These are phyloP conservation scores for Parauchenoglanis punctatus DNA, from an alignment of 2,797 vertebrate species.

Conservation along the genomic window DNA sequence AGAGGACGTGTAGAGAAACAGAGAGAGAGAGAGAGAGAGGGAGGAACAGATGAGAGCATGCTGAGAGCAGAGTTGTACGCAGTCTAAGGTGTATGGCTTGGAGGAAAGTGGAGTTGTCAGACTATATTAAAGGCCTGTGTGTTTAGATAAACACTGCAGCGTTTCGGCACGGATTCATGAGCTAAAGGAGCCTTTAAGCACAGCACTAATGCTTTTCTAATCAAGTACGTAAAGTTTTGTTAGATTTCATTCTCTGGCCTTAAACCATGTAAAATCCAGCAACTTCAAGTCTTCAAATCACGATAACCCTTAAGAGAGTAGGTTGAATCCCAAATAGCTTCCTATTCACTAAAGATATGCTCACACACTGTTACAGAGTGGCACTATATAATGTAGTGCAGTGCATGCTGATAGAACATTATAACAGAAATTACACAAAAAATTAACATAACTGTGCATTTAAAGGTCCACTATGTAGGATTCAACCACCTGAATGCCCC, in stretches of 20 bases:
- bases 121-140: conserved; percentile 18
- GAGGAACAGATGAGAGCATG: neutral
- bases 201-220: neutral
- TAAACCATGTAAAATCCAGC: neutral
- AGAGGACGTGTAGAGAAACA: conserved; percentile 34
- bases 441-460: neutral
- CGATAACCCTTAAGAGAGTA: neutral
- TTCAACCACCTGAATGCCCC: too few species aligned
- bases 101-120: conserved; percentile 24
- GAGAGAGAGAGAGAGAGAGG: neutral
- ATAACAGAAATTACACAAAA: neutral
- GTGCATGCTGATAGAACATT: neutral
- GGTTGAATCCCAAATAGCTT: neutral
- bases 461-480: too few species aligned
- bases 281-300: neutral
- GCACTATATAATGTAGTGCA: neutral
- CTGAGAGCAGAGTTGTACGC: conserved; percentile 10
- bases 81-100: neutral
- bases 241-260: neutral
- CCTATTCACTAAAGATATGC: neutral
- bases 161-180: neutral
- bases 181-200: neutral
- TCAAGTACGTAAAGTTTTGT: neutral
- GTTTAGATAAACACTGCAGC: conserved; percentile 13
- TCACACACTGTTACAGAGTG: neutral